Evolutionary conservation across 2,888 invertebrate species (phyloP).

Genomic region (Dasysyrphus tricinctus): DNA sequence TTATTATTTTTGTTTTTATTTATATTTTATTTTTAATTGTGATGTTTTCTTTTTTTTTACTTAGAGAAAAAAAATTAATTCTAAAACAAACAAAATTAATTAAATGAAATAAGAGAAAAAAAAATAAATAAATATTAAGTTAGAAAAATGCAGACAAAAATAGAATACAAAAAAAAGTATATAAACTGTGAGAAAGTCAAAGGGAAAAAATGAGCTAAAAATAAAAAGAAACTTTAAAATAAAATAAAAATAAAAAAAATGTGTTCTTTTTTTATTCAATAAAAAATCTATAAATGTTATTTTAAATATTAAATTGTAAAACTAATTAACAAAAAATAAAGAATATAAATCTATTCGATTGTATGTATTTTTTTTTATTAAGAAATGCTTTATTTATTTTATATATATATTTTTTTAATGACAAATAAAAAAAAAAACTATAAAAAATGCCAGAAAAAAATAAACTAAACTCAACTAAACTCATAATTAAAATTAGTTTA

Average conservation of each 20-base stretch:
- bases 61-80: constrained; percentile 24
- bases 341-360: constrained; percentile 61
- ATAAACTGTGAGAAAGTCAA: constrained; percentile 30
- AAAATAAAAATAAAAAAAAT: constrained; percentile 34
- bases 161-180: constrained; percentile 21
- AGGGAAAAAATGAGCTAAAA: constrained; percentile 69
- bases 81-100: constrained; percentile 58
- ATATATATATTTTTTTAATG: constrained; percentile 14
- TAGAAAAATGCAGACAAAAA: constrained; percentile 38
- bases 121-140: constrained; percentile 63
- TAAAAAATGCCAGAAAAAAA: constrained; percentile 43
- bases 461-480: constrained; percentile 55
- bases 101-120: constrained; percentile 42
- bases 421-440: constrained; percentile 49
- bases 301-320: constrained; percentile 54
- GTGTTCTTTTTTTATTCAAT: constrained; percentile 17
- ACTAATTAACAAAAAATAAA: constrained; percentile 75
- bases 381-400: constrained; percentile 44
- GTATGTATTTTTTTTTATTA: constrained; percentile 11
- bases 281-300: constrained; percentile 21
- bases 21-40: constrained; percentile 77
- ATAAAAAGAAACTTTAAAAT: constrained; percentile 72
- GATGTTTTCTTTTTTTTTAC: constrained; percentile 58
- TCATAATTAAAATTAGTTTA: constrained; percentile 62
- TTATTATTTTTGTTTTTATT: constrained; percentile 70